phyloP scores from a whole-genome alignment of 2,888 invertebrate genomes.

The Diarsia rubi region DNA sequence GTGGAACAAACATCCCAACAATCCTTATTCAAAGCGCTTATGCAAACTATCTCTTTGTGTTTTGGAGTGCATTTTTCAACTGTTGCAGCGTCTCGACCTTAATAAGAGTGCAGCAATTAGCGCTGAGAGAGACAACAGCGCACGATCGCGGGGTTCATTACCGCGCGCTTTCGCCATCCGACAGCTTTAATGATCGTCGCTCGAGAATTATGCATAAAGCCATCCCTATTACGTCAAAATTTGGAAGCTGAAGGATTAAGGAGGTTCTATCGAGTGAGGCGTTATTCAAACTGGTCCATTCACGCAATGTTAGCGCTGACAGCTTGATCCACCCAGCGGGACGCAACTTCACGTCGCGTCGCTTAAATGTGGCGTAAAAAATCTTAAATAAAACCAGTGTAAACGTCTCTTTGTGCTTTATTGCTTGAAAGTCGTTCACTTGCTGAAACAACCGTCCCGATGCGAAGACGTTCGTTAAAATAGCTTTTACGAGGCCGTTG shows the following conservation, averaged over 20 bases:
- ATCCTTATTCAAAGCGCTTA: constrained; percentile 54
- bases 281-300: constrained; percentile 45
- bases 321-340: constrained; percentile 68
- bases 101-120: constrained; percentile 83
- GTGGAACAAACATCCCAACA: constrained; percentile 53
- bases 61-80: constrained; percentile 76
- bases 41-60: constrained; percentile 64
- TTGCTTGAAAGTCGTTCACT: constrained; percentile 83
- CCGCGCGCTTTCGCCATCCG: constrained; percentile 71
- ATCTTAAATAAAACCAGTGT: constrained; percentile 82
- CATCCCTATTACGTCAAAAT: constrained; percentile 66
- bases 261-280: constrained; percentile 28
- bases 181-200: constrained; percentile 77
- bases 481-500: constrained; percentile 74
- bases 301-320: constrained; percentile 57
- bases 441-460: constrained; percentile 75
- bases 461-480: constrained; percentile 77
- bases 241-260: constrained; percentile 53
- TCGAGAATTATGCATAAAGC: constrained; percentile 69
- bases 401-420: constrained; percentile 83
- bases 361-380: constrained; percentile 82
- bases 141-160: constrained; percentile 77
- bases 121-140: constrained; percentile 76
- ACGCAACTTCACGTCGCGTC: constrained; percentile 72
- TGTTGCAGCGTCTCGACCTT: constrained; percentile 78